phyloP scores from a whole-genome alignment of 2,888 invertebrate species.

The Sinohyriopsis cumingii region DNA sequence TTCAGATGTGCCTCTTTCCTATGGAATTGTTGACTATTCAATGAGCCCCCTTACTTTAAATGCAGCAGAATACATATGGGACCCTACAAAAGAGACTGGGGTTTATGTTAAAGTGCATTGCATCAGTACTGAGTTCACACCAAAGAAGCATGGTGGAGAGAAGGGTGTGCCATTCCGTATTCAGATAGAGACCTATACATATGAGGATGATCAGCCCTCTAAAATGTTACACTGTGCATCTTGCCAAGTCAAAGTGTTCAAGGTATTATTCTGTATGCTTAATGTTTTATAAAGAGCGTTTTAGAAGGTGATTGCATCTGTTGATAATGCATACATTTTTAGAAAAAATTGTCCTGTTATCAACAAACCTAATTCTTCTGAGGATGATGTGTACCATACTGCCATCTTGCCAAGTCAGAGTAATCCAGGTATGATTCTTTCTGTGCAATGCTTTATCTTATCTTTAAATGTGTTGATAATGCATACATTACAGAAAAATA shows the following conservation, averaged over 20 bases:
- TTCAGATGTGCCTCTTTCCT: conserved; percentile 91
- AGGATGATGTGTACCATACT: neutral
- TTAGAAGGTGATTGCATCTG: no score
- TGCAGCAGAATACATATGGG: conserved; percentile 92
- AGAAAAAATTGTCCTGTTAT: no score
- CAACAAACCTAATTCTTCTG: no score
- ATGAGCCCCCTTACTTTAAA: conserved; percentile 83
- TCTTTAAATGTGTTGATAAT: no score
- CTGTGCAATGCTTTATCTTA: neutral
- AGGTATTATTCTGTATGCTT: conserved; percentile 65
- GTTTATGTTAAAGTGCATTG: conserved; percentile 94
- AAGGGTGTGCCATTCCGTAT: conserved; percentile 97
- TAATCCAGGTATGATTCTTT: neutral
- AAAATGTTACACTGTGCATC: conserved; percentile 92
- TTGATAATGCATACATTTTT: no score
- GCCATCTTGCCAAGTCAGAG: neutral
- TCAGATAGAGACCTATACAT: conserved; percentile 90
- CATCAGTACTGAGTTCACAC: conserved; percentile 97
- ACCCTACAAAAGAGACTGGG: conserved; percentile 95
- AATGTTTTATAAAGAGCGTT: no score
- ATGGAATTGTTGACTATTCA: conserved; percentile 88
- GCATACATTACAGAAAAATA: no score
- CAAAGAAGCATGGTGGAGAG: conserved; percentile 97
- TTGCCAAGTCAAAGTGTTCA: conserved; percentile 93
- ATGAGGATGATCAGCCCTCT: conserved; percentile 68